These are phyloP conservation scores for Sphaerophoria taeniata DNA, from an alignment of 2,888 invertebrate species.

Conservation along the genomic window DNA sequence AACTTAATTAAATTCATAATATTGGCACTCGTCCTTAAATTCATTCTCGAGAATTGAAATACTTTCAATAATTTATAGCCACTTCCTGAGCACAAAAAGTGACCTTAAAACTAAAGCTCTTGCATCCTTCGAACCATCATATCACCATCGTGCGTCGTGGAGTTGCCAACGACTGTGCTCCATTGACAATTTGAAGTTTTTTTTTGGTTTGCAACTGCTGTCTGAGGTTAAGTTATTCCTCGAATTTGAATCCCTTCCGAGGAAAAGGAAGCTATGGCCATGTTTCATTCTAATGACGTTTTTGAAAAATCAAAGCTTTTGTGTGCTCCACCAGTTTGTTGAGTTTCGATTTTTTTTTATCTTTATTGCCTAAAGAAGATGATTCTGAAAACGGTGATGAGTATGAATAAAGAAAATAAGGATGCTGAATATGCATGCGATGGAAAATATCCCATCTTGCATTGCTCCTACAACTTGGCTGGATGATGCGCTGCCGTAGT, in stretches of 20 bases:
- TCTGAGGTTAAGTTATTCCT: no score
- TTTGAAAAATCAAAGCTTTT: no score
- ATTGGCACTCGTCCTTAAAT: constrained; percentile 9
- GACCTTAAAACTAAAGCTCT: constrained; percentile 1
- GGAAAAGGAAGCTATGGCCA: no score
- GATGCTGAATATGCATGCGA: constrained; percentile 3
- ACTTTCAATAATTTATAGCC: constrained; percentile 61
- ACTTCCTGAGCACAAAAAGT: constrained; percentile 51
- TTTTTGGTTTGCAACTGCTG: no score
- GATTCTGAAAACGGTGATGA: constrained; percentile 8
- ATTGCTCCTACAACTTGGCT: constrained; percentile 50
- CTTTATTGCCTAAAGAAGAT: constrained; percentile 37
- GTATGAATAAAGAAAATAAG: constrained; percentile 3
- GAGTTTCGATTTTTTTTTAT: no score
- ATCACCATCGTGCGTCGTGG: no score
- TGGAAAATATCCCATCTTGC: constrained; percentile 4
- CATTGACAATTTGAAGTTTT: no score
- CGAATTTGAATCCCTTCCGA: no score
- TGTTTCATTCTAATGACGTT: no score
- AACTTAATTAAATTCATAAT: constrained; percentile 30
- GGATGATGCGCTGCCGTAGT: background rate
- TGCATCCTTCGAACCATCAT: background rate
- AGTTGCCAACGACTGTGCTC: no score
- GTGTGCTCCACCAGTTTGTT: no score
- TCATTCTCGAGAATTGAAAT: constrained; percentile 52